Evolutionary conservation across 1,140 invertebrate genomes (phyloP).

Genomic region (Heliconius congener): DNA sequence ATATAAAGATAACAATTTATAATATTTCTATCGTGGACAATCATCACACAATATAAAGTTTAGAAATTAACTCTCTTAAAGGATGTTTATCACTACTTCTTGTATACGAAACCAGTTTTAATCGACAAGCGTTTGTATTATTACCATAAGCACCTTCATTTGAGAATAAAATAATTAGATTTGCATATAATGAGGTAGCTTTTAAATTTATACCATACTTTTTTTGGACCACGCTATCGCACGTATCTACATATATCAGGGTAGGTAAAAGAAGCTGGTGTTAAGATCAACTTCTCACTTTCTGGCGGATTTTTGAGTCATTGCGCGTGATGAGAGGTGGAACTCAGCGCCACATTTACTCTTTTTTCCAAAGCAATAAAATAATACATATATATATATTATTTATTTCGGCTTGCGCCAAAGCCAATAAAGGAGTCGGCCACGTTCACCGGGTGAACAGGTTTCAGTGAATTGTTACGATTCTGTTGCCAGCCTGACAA

Average conservation of each 20-base stretch:
- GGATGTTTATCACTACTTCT: background rate
- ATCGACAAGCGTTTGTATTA: background rate
- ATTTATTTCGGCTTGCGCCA: slow-evolving; percentile 49
- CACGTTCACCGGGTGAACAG: slow-evolving; percentile 26
- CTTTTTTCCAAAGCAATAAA: too few relatives aligned
- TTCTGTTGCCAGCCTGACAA: slow-evolving; percentile 7
- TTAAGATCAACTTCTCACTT: too few relatives aligned
- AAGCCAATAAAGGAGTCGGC: slow-evolving; percentile 49
- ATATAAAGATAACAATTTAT: background rate
- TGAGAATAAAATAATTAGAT: too few relatives aligned
- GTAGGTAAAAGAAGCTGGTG: too few relatives aligned
- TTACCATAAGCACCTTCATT: background rate
- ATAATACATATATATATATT: slow-evolving; percentile 33
- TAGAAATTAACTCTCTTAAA: background rate
- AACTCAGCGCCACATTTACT: too few relatives aligned
- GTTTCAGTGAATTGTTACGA: slow-evolving; percentile 20
- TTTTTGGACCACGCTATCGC: too few relatives aligned
- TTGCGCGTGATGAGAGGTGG: too few relatives aligned
- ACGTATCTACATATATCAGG: too few relatives aligned
- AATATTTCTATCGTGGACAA: background rate
- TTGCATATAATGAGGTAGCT: too few relatives aligned
- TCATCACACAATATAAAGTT: background rate
- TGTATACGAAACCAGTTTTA: background rate
- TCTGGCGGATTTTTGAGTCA: too few relatives aligned
- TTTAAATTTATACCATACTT: too few relatives aligned